These are phyloP conservation scores for Poecilia latipinna DNA, from an alignment of 2,113 vertebrate species.

Conservation along the genomic window DNA sequence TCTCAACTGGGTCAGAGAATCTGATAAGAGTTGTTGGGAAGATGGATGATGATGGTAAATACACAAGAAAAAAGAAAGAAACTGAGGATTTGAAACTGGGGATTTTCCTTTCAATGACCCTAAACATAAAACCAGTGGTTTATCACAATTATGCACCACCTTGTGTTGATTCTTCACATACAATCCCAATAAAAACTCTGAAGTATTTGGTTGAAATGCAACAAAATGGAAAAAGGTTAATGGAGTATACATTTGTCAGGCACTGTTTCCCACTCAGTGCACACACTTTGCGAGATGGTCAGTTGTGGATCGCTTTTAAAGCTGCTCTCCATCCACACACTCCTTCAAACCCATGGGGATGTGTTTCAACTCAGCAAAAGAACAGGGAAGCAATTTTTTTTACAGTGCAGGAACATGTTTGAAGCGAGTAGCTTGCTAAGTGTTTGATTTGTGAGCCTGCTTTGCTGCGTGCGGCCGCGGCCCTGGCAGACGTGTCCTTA, in stretches of 20 bases:
- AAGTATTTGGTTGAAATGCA: background rate
- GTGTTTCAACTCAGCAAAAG: slow-evolving; percentile 67
- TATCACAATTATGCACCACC: background rate
- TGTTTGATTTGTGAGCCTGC: slow-evolving; percentile 80
- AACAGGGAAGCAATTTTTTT: slow-evolving; percentile 46
- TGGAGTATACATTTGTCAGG: background rate
- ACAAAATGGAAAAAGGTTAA: too few relatives aligned
- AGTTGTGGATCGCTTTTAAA: slow-evolving; percentile 31
- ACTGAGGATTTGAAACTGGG: background rate
- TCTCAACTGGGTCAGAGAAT: background rate
- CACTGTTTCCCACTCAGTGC: background rate
- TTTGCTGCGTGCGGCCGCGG: slow-evolving; percentile 59
- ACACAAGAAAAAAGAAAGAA: background rate
- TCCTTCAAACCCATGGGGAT: slow-evolving; percentile 31
- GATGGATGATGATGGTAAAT: background rate
- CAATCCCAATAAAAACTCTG: background rate
- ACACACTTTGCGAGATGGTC: background rate
- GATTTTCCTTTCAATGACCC: background rate
- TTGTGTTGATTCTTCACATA: background rate
- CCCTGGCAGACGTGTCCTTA: slow-evolving; percentile 81
- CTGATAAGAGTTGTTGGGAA: background rate
- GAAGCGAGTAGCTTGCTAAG: slow-evolving; percentile 53
- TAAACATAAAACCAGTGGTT: background rate
- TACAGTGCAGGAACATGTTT: slow-evolving; percentile 54
- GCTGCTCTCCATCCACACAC: slow-evolving; percentile 18